phyloP scores from a whole-genome alignment of 2,113 vertebrate species.

The Prunella fulvescens region DNA sequence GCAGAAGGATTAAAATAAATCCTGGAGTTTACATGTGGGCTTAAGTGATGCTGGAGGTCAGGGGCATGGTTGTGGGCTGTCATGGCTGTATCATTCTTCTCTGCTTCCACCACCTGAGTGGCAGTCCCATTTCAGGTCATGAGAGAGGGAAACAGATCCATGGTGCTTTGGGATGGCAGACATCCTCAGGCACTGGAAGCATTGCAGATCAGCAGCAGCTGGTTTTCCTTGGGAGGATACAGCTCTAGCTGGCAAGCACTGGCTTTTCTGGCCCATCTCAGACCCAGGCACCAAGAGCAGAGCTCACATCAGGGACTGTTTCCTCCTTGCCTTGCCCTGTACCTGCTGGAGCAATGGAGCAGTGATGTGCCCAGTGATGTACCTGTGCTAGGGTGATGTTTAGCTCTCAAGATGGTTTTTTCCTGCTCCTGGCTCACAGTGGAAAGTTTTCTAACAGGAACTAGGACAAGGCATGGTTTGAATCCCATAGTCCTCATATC shows the following conservation, averaged over 20 bases:
- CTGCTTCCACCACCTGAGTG: accelerated
- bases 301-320: background rate
- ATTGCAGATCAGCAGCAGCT: background rate
- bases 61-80: background rate
- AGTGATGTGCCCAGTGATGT: background rate
- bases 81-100: background rate
- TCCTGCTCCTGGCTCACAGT: background rate
- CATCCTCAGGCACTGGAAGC: background rate
- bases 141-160: background rate
- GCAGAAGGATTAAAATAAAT: background rate
- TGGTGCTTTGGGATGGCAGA: background rate
- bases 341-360: background rate
- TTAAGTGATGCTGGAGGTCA: background rate
- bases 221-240: background rate
- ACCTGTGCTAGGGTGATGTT: background rate
- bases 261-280: background rate
- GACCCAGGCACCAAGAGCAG: background rate
- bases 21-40: background rate
- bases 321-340: background rate
- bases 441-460: background rate
- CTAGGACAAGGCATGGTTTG: background rate
- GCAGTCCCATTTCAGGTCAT: background rate
- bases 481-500: background rate
- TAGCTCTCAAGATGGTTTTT: background rate
- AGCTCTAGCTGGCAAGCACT: background rate